Evolutionary conservation across 2,113 vertebrate genomes (phyloP), one percentile per base, ranked within the genome.

Genomic region (Todiramphus chloris): DNA sequence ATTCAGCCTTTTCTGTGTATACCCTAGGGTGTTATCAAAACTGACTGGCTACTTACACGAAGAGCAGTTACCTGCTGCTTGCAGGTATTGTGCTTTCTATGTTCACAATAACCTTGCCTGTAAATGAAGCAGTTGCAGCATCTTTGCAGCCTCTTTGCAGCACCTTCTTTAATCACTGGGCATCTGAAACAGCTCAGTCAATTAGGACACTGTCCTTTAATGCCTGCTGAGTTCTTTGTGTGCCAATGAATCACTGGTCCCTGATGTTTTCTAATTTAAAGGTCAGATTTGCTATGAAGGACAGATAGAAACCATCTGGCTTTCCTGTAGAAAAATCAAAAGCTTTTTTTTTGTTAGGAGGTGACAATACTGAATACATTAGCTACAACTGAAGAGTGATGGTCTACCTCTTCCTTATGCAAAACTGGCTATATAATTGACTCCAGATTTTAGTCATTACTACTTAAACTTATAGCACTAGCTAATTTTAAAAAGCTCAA

Each of bases 261-360:
- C 87, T 85, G 39, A 73, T 93, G 88, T 94, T 90, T 87, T 91
- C 96, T 83, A 95, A 95, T 95, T 94, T 90, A 97, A 97, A 97
- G 96, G 88, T 96, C 92, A 93, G 62, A 93, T 89, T 69, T 93
- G 55, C 73, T 87, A 89, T 68, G 78, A 94, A 94, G 93, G 86
- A 95, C 90, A 93, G 75, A 96, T 1, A 86, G 81, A 87, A 96
- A 44, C 79, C 89, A 96, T 94, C 83, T 91, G 78, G 86, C 59
- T 92, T 70, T 80, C 77, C 43, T 41, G 44, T 17, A 68, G 70
- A 90, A 86, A 95, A 96, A 87, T 48, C 41, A 89, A 85, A 68
- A 81, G 69, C 16, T 70, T 67, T 83, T 95, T 69, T 87, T 70
- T 74, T 83, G 44, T 83, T 58, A 53, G 63, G 50, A 72, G 19